Evolutionary conservation across 1,140 invertebrate genomes (phyloP).

Genomic region (Homarus americanus): DNA sequence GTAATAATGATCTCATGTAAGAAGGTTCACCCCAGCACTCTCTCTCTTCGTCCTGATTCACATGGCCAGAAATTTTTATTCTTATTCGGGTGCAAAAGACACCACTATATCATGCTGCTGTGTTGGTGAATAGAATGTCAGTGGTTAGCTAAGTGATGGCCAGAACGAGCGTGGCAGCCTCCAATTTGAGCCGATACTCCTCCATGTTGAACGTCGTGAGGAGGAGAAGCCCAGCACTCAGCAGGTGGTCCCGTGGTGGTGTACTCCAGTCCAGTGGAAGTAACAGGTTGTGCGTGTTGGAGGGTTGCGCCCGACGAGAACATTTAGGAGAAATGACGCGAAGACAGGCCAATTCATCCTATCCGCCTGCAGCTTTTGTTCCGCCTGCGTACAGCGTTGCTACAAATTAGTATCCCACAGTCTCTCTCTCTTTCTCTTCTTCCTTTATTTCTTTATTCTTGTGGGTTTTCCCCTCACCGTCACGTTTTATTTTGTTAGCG

Average conservation of each 20-base stretch:
- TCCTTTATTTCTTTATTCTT: not conserved
- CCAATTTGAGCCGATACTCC: too few species aligned
- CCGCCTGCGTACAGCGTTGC: not conserved
- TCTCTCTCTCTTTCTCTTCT: not conserved
- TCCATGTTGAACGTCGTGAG: too few species aligned
- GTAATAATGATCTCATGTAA: too few species aligned
- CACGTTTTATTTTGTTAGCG: not conserved
- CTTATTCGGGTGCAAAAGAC: too few species aligned
- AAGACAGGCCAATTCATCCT: not conserved
- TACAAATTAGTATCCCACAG: not conserved
- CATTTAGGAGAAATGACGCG: not conserved
- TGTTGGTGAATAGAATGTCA: too few species aligned
- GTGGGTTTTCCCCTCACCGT: not conserved
- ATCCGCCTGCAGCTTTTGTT: not conserved
- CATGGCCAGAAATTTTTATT: too few species aligned
- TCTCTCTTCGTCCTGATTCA: too few species aligned
- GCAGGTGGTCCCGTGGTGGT: too few species aligned
- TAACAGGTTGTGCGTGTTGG: not conserved
- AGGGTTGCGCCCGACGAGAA: not conserved
- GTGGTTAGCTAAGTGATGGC: too few species aligned
- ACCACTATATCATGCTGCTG: too few species aligned
- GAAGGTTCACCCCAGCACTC: too few species aligned
- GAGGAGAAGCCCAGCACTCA: not conserved
- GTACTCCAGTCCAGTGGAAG: not conserved
- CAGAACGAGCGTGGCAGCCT: too few species aligned